A percentile compares a stretch with the other conserved stretches of the same genome.
phyloP scores from a whole-genome alignment of 2,888 invertebrate species.

The Apamea monoglypha region DNA sequence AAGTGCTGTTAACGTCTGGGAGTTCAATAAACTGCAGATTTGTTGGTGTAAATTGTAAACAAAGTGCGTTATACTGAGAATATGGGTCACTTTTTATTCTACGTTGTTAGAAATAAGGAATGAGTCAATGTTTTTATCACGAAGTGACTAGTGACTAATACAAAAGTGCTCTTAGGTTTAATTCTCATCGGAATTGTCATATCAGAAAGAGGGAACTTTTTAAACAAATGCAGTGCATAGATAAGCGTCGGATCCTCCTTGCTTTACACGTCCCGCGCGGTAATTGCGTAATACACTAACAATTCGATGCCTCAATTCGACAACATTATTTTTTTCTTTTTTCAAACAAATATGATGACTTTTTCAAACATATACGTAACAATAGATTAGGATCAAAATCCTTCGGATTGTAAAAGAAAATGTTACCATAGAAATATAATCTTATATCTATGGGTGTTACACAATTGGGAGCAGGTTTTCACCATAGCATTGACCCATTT shows the following conservation, averaged over 20 bases:
- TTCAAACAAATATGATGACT: not conserved
- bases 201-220: not conserved
- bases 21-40: conserved; percentile 32
- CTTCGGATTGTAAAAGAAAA: not conserved
- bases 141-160: conserved; percentile 8
- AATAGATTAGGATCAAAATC: not conserved
- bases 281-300: no score
- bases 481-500: not conserved
- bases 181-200: not conserved
- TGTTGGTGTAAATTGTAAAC: conserved; percentile 16
- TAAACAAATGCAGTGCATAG: not conserved
- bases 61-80: conserved; percentile 11
- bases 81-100: conserved; percentile 23
- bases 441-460: not conserved
- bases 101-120: not conserved
- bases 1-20: conserved; percentile 4
- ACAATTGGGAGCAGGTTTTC: not conserved
- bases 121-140: conserved; percentile 22
- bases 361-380: not conserved
- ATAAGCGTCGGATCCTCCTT: no score
- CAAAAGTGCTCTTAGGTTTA: not conserved
- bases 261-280: no score
- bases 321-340: no score
- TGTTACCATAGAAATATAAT: not conserved
- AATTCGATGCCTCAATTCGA: no score